Base-by-base conservation (phyloP, 2,888 invertebrate species). In the Dicycla oo region DNA sequence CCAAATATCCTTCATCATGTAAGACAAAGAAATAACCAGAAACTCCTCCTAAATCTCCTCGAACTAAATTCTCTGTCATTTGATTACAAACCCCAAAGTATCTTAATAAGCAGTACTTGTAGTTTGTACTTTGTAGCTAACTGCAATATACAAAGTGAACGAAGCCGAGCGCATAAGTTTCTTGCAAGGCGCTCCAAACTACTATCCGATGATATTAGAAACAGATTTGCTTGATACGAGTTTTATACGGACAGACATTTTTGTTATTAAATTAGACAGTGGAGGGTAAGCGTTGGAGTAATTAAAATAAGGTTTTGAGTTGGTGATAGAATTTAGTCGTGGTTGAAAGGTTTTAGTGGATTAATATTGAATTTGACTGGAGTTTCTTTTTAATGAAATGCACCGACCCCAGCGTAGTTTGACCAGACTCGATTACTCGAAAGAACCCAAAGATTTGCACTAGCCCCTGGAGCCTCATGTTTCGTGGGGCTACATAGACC, bases 171-270 rank as follows among this genome's bases (percentile, higher is more conserved):
- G 78, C 64, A 64, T 76, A 85, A 84, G 83, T 84, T 83, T 71
- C 76, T 70, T 68, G 65, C 78, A 66, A 80, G 78, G 65, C 75
- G 81, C 70, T 73, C 66, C 73, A 86, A 87, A 87, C 78, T 84
- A 85, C 80, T 82, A 86, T 89, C 79, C 84, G 79, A 92, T 90
- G 88, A 85, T 87, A 92, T 93, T 90, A 91, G 88, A 92, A 90
- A 91, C 82, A 88, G 88, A 91, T 93, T 92, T 89, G 80, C 88
- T 85, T 89, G 88, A 91, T 89, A 88, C 85, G 85, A 86, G 84
- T 90, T 90, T 91, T 87, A 91, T 90, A 80, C 62, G 81, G 82
- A 84, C 34, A 11, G 64, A 49, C 68, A 78, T 84, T 82, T 83
- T 84, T 88, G 86, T 84, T 78, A 65, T 76, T 75, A 79, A 69